Conservation (phyloP, 2,888 invertebrate genomes). For the Eupithecia subfuscata region DNA sequence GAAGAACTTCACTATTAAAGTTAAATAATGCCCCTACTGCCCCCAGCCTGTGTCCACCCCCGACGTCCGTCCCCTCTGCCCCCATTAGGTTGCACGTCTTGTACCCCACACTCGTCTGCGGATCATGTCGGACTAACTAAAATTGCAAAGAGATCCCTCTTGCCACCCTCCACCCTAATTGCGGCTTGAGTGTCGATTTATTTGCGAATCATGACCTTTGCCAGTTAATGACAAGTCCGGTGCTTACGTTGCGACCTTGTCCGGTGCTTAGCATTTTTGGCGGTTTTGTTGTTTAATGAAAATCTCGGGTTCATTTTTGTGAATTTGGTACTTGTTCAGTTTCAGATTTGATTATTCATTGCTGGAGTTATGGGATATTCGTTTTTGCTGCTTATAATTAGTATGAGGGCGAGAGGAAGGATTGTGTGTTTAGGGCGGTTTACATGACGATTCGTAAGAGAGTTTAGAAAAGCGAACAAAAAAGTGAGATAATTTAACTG, state of each 20-base stretch:
- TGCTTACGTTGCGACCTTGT: slow-evolving; percentile 46
- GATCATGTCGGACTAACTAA: slow-evolving; percentile 80
- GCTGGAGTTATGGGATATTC: background rate
- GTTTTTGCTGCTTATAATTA: background rate
- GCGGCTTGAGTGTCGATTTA: slow-evolving; percentile 76
- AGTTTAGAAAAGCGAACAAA: background rate
- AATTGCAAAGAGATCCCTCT: slow-evolving; percentile 79
- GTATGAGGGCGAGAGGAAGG: background rate
- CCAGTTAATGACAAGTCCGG: slow-evolving; percentile 59
- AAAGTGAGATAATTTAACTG: background rate
- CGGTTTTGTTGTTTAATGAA: slow-evolving; percentile 13
- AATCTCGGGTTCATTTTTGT: background rate
- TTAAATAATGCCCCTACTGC: background rate
- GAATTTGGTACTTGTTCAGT: background rate
- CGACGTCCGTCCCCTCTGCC: slow-evolving; percentile 34
- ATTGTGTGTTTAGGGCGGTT: background rate
- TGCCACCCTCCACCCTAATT: slow-evolving; percentile 67
- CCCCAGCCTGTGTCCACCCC: slow-evolving; percentile 7
- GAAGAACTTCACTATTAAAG: background rate
- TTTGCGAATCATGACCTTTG: slow-evolving; percentile 72
- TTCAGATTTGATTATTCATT: background rate
- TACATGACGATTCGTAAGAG: background rate
- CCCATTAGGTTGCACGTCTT: slow-evolving; percentile 73
- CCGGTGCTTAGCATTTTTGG: slow-evolving; percentile 50
- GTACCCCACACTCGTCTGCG: slow-evolving; percentile 70